Evolutionary conservation across 1,140 invertebrate species (phyloP), one percentile per base, ranked within the genome.

Genomic region (Homalodisca vitripennis): DNA sequence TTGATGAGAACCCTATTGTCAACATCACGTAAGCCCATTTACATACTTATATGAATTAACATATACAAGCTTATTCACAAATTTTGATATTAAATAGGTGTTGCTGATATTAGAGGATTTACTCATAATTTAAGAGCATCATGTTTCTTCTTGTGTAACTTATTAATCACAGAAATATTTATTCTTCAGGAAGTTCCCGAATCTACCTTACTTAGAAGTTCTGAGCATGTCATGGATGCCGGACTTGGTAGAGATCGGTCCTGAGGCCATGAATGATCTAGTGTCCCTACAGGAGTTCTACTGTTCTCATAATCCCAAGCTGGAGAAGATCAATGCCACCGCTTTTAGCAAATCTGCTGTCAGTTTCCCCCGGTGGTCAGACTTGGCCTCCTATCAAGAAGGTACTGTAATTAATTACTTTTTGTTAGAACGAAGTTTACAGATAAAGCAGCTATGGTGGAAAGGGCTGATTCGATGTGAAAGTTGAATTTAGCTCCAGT

Each of bases 1-100:
- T 93, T 3, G 86, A 90, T 73, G 84, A 87, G 48, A 92, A 92
- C 79, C 88, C 86, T 0, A 86, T 92, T 53, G 75, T 77, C 13
- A 77, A 78, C 53, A 74, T 89, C 10, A 78, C 79, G 74, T 53
- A 71, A 74, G 3, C n/a, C 74, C 26, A 27, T 13, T 60, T 55
- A 20, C 14, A 22, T 14, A 12, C 24, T 0, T 82, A 82, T 81
- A 81, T 78, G 73, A 67, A 65, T 60, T 64, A 30, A 34, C 46
- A 24, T 48, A 78, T 77, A 79, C 3, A 75, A 80, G 20, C 71
- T 24, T 62, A 3, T 62, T 30, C 27, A 26, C 20, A 12, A 27
- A 62, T 62, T 24, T 24, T 55, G 6, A 22, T 55, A 2, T 17
- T 60, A 60, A 60, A 60, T 3, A 26, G 55, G 29, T 10, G 20